Percentiles rank a stretch among this genome's conserved stretches.
Evolutionary conservation across 2,888 invertebrate species (phyloP).

Genomic region (Sympetrum striolatum): DNA sequence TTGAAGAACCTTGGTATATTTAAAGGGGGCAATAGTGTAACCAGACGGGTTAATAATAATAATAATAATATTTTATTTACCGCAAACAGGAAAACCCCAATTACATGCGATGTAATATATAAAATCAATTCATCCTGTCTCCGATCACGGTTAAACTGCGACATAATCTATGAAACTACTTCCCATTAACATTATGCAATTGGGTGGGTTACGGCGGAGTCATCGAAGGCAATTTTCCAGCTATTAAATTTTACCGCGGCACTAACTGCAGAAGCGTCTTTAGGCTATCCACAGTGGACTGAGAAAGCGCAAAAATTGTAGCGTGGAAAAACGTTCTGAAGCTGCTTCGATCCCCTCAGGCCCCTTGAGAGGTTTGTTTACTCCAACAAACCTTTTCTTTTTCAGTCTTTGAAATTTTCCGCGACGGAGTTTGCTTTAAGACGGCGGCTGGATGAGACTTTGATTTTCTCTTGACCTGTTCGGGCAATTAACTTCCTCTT

Average conservation of each 20-base stretch:
- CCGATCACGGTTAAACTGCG: neutral
- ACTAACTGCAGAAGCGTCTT: neutral
- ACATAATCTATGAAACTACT: neutral
- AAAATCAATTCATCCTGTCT: neutral
- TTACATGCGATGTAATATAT: too few relatives aligned
- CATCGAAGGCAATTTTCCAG: neutral
- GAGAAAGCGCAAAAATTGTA: neutral
- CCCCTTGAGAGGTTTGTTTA: neutral
- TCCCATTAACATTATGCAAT: neutral
- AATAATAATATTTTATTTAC: too few relatives aligned
- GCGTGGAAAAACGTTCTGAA: neutral
- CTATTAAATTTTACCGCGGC: neutral
- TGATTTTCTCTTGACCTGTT: too few relatives aligned
- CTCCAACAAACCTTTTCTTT: neutral
- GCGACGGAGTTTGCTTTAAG: neutral
- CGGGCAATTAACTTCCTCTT: too few relatives aligned
- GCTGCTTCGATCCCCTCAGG: neutral
- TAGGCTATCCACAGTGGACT: neutral
- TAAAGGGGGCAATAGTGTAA: neutral
- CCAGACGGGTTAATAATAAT: too few relatives aligned
- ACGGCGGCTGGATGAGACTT: neutral
- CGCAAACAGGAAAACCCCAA: too few relatives aligned
- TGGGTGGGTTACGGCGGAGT: neutral
- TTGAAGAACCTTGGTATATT: neutral
- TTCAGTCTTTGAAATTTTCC: neutral